Conservation (phyloP, 2,888 invertebrate genomes). For the Omphaloscelis lunosa region DNA sequence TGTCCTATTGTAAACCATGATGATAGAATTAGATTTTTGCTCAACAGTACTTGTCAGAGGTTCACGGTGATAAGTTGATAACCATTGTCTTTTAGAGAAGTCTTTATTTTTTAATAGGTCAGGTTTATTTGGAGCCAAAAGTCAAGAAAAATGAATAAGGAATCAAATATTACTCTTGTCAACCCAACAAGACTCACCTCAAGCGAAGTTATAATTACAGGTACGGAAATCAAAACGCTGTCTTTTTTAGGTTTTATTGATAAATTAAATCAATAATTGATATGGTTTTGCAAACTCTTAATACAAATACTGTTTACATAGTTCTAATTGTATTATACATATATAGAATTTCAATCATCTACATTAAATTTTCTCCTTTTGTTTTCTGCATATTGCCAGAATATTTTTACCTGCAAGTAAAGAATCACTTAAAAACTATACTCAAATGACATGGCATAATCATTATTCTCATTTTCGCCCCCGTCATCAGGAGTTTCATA, state of each 20-base stretch:
- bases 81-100: constrained; percentile 32
- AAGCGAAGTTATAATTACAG: background rate
- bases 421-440: constrained; percentile 52
- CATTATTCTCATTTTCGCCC: constrained; percentile 64
- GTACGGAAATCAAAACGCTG: background rate
- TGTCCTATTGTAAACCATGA: constrained; percentile 71
- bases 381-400: background rate
- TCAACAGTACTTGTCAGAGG: constrained; percentile 59
- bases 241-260: constrained; percentile 8
- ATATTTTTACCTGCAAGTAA: background rate
- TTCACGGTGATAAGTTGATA: constrained; percentile 43
- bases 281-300: background rate
- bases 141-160: too few species aligned
- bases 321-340: background rate
- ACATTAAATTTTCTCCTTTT: background rate
- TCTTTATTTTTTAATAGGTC: constrained; percentile 37
- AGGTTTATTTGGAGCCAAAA: background rate
- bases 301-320: background rate
- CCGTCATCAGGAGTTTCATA: constrained; percentile 80
- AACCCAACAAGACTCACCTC: background rate
- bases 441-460: constrained; percentile 61
- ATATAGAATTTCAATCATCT: background rate
- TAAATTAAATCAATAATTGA: background rate
- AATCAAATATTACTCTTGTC: background rate
- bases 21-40: constrained; percentile 71